Evolutionary conservation across 2,888 invertebrate genomes (phyloP).

Genomic region (Drosophila trichaetosa): DNA sequence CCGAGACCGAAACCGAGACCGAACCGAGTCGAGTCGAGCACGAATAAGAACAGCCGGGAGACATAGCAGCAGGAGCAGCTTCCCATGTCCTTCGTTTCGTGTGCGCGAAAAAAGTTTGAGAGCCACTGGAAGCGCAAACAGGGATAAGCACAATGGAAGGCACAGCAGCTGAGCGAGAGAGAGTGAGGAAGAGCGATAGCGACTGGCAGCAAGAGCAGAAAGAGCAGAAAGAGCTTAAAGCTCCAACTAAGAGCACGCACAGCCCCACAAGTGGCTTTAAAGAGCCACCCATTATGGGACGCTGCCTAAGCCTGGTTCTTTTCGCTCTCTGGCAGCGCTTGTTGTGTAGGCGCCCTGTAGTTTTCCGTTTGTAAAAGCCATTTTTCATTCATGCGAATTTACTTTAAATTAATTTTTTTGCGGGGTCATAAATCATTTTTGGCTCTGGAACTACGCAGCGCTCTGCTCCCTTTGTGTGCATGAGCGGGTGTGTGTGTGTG

Average conservation of each 20-base stretch:
- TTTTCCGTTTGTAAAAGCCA: constrained; percentile 79
- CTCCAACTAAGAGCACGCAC: constrained; percentile 48
- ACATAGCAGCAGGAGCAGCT: constrained; percentile 30
- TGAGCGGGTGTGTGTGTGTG: neutral
- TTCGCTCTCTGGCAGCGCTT: constrained; percentile 14
- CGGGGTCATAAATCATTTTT: constrained; percentile 80
- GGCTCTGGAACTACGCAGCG: constrained; percentile 61
- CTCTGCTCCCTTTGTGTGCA: constrained; percentile 22
- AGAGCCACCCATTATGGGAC: constrained; percentile 17
- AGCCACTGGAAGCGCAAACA: constrained; percentile 71
- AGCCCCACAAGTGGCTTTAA: constrained; percentile 68
- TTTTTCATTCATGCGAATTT: constrained; percentile 83
- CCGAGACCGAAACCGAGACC: neutral
- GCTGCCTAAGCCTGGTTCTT: constrained; percentile 25
- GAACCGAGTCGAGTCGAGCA: constrained; percentile 16
- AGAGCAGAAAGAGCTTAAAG: constrained; percentile 69
- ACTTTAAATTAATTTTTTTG: constrained; percentile 82
- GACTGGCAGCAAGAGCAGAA: neutral
- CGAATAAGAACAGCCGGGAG: constrained; percentile 33
- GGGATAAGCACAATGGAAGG: constrained; percentile 75
- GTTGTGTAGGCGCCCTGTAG: constrained; percentile 65
- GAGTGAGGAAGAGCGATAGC: constrained; percentile 6
- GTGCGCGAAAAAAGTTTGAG: constrained; percentile 59
- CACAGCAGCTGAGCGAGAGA: constrained; percentile 25
- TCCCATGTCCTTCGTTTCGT: constrained; percentile 52